Evolutionary conservation across 2,888 invertebrate species (phyloP).

Genomic region (Caenorhabditis sinica): DNA sequence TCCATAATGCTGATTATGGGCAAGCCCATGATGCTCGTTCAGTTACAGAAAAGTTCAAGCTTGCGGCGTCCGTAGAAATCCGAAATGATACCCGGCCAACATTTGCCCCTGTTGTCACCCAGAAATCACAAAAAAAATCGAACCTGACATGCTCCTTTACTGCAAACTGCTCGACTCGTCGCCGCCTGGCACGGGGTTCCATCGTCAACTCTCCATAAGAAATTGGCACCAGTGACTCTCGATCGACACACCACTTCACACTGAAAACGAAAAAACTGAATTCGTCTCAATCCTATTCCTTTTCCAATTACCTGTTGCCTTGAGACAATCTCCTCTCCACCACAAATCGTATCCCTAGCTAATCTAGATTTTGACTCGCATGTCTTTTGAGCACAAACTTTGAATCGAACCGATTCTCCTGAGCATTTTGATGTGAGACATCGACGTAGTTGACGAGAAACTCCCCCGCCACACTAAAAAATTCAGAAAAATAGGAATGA

Average conservation of each 20-base stretch:
- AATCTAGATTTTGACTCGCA: slow-evolving; percentile 68
- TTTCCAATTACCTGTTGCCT: slow-evolving; percentile 62
- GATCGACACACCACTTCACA: slow-evolving; percentile 76
- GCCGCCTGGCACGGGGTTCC: slow-evolving; percentile 73
- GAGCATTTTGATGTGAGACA: slow-evolving; percentile 79
- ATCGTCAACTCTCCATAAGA: slow-evolving; percentile 74
- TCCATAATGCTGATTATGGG: too few relatives aligned
- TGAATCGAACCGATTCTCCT: slow-evolving; percentile 71
- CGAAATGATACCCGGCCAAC: too few relatives aligned
- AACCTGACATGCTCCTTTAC: slow-evolving; percentile 68
- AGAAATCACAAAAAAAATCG: too few relatives aligned
- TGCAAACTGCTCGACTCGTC: slow-evolving; percentile 75
- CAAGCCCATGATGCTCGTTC: too few relatives aligned
- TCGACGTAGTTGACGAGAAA: slow-evolving; percentile 78
- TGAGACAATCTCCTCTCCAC: slow-evolving; percentile 72
- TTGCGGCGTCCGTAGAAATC: too few relatives aligned
- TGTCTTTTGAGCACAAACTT: slow-evolving; percentile 74
- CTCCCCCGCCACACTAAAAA: slow-evolving; percentile 77
- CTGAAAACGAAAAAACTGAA: slow-evolving; percentile 50
- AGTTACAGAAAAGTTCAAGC: too few relatives aligned
- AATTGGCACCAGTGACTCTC: slow-evolving; percentile 62
- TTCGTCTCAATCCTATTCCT: background rate
- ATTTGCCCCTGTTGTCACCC: too few relatives aligned
- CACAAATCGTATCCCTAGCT: slow-evolving; percentile 71
- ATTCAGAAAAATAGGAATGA: background rate